Base-by-base conservation (phyloP, 2,888 invertebrate species). In the Papilio gigon region DNA sequence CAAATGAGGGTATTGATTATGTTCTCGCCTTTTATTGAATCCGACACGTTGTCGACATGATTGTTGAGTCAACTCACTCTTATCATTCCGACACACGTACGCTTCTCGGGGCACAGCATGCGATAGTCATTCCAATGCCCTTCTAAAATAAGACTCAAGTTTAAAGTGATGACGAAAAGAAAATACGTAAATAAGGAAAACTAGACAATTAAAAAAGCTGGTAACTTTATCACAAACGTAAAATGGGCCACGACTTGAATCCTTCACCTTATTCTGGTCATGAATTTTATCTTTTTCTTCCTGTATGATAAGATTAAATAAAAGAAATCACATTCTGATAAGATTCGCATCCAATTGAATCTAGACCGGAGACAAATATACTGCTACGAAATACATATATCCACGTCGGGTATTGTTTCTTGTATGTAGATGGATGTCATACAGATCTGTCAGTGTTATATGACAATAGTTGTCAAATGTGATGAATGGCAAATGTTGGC, bases 21-120 rank as follows among this genome's bases (percentile, higher is more conserved):
- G 60, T 25, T 37, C 37, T 60, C 37, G 42, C 61, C 22, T 27
- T 61, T 61, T 30, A 59, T 22, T 62, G 62, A 35, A 25, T 56
- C 59, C 59, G 59, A 35, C 37, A 37, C 4, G 59, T 30, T 30
- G 53, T 56, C 8, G 53, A 30, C 53, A 56, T 17, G 53, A 27
- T 53, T 53, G 53, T 56, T 56, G 17, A 30, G 3, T 30, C n/a
- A 9, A 27, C 53, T 17, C n/a, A 30, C 30, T 56, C 53, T 17
- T 56, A 30, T 56, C 30, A 56, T 56, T 30, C 4, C n/a, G 8
- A 56, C 8, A 30, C 30, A 30, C 53, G 25, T 50, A 22, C 12
- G 2, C 27, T 12, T 27, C 12, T 20, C 11, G 3, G 12, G 0
- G 11, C 17, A 5, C n/a, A 42, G 6, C 17, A 42, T 42, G 17